Base-by-base conservation (phyloP, 2,888 invertebrate species). In the Acronicta psi region DNA sequence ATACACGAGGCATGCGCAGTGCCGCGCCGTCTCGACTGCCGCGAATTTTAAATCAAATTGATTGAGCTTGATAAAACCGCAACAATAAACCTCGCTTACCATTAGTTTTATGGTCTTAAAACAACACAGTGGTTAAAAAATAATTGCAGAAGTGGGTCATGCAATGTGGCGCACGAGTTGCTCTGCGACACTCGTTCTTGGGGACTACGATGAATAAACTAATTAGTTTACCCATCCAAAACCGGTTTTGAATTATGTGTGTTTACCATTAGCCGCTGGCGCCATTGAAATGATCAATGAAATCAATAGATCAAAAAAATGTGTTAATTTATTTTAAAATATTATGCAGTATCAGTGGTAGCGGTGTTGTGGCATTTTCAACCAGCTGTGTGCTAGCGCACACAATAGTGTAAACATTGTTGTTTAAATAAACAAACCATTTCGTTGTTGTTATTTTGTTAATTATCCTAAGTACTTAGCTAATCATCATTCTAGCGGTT, bases 131-230 rank as follows among this genome's bases (percentile, higher is more conserved):
- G 52, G 40, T 63, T 57, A 59, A 67, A 65, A 72, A 59, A 69
- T 61, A 59, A 74, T 70, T 74, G 62, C 46, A 40, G 51, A 74
- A 67, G 62, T 73, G 42, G 73, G 73, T 70, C 73, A 74, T 45
- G 43, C 43, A 42, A 53, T 67, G 66, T 40, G 42, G 56, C 41
- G 23, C 17, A 54, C 18, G 43, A 50, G 41, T 42, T 41, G 45
- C 29, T 50, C 20, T 14, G 43, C 45, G 34, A 34, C 52, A 42
- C 69, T 13, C 52, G 68, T 53, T 65, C 34, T 25, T 18, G 42
- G 37, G 45, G 34, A 42, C 29, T 61, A 13, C 25, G 11, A 25
- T 34, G 40, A 59, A 59, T 45, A 40, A n/a, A 49, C 53, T 65
- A 60, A 65, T 65, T 68, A 49, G 46, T 51, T 64, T 45, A 51